Percentiles rank a stretch among this genome's conserved stretches.
Evolutionary conservation across 2,113 vertebrate genomes (phyloP).

Genomic region (Mustela nigripes): DNA sequence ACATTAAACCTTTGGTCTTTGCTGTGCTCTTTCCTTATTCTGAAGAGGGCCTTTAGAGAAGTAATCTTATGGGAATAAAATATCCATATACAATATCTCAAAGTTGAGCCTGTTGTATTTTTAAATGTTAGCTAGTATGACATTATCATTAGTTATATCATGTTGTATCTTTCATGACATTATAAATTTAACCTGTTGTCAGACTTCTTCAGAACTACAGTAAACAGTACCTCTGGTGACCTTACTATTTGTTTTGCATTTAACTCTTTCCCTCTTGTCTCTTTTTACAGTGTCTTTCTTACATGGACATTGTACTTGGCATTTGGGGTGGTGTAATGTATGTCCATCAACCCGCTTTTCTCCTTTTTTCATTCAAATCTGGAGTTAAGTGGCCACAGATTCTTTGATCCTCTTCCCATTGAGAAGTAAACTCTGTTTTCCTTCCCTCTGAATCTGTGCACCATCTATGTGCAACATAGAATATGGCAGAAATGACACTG

Average conservation of each 20-base stretch:
- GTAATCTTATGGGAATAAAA: conserved; percentile 1
- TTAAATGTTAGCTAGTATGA: background rate
- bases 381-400: background rate
- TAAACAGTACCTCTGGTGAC: background rate
- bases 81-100: background rate
- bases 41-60: conserved; percentile 44
- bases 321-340: background rate
- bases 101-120: background rate
- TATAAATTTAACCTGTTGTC: background rate
- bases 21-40: background rate
- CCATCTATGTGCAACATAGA: background rate
- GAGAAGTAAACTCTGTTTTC: background rate
- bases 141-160: background rate
- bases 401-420: background rate
- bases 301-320: background rate
- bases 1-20: background rate
- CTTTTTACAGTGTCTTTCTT: background rate
- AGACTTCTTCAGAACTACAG: background rate
- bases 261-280: background rate
- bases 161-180: background rate
- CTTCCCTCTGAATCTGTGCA: background rate
- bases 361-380: background rate
- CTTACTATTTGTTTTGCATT: background rate
- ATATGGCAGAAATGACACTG: background rate
- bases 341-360: background rate